Evolutionary conservation across 2,888 invertebrate species (phyloP).

Genomic region (Sminthurinus aureus): DNA sequence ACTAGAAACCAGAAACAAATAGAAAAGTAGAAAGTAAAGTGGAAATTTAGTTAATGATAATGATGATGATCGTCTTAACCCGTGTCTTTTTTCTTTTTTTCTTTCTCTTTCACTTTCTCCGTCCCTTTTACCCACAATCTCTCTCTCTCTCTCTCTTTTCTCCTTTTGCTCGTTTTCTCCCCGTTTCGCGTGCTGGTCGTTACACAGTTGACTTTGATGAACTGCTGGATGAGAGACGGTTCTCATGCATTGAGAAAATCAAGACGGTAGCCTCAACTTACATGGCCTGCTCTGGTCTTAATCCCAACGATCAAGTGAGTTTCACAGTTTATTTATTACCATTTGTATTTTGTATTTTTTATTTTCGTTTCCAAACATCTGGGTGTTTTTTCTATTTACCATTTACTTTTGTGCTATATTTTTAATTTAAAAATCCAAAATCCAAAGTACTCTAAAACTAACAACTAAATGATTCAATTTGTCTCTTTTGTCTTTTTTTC

Average conservation of each 20-base stretch:
- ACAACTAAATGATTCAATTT: background rate
- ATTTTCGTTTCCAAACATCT: too few relatives aligned
- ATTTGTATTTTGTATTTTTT: too few relatives aligned
- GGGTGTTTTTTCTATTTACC: too few relatives aligned
- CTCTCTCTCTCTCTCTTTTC: background rate
- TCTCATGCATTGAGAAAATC: slow-evolving; percentile 90
- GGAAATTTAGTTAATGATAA: background rate
- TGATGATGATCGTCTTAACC: background rate
- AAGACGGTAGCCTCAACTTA: slow-evolving; percentile 93
- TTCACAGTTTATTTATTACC: background rate
- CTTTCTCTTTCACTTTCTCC: background rate
- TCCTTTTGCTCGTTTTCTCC: background rate
- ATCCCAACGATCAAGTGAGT: slow-evolving; percentile 69
- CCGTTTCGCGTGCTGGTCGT: background rate
- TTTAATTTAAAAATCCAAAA: background rate
- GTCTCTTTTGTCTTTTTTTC: background rate
- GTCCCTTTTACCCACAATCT: background rate
- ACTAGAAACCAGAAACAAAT: too few relatives aligned
- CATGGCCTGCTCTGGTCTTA: slow-evolving; percentile 94
- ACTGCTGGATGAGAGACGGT: slow-evolving; percentile 82
- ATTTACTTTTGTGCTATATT: too few relatives aligned
- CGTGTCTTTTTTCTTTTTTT: background rate
- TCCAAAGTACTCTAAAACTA: background rate
- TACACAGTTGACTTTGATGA: slow-evolving; percentile 88
- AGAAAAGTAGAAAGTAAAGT: too few relatives aligned